These are phyloP conservation scores for Momotus momota DNA, from an alignment of 2,797 vertebrate species.

Conservation along the genomic window DNA sequence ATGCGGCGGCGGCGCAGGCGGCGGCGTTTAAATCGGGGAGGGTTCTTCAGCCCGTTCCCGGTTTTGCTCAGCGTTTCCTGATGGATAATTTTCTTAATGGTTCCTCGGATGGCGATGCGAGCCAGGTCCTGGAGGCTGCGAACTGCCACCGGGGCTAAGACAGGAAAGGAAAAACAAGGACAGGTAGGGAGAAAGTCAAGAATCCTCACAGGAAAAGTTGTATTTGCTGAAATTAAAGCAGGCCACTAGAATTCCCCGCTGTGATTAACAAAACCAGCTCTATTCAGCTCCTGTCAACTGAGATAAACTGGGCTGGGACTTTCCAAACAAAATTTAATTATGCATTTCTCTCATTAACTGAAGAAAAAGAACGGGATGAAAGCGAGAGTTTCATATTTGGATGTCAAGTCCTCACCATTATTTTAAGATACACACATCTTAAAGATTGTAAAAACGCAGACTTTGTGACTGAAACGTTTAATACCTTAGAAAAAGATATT, in stretches of 20 bases:
- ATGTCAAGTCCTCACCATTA: neutral
- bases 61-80: conserved; percentile 71
- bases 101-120: conserved; percentile 92
- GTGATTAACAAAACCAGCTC: neutral
- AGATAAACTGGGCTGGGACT: neutral
- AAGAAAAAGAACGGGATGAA: neutral
- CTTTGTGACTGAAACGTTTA: neutral
- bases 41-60: conserved; percentile 76
- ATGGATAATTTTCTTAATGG: conserved; percentile 84
- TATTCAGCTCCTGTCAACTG: conserved; percentile 51
- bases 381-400: neutral
- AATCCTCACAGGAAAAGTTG: neutral
- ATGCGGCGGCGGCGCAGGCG: conserved; percentile 89
- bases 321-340: conserved; percentile 11
- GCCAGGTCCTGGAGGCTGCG: conserved; percentile 92
- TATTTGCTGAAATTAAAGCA: conserved; percentile 1
- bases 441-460: neutral
- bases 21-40: conserved; percentile 88
- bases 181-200: fast-evolving
- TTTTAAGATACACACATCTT: neutral
- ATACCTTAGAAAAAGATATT: neutral
- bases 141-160: conserved; percentile 87
- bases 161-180: neutral
- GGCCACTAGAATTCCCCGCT: conserved; percentile 22
- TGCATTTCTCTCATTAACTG: conserved; percentile 23